These are phyloP conservation scores for Caenorhabditis briggsae DNA, from an alignment of 1,140 invertebrate species.

Conservation along the genomic window DNA sequence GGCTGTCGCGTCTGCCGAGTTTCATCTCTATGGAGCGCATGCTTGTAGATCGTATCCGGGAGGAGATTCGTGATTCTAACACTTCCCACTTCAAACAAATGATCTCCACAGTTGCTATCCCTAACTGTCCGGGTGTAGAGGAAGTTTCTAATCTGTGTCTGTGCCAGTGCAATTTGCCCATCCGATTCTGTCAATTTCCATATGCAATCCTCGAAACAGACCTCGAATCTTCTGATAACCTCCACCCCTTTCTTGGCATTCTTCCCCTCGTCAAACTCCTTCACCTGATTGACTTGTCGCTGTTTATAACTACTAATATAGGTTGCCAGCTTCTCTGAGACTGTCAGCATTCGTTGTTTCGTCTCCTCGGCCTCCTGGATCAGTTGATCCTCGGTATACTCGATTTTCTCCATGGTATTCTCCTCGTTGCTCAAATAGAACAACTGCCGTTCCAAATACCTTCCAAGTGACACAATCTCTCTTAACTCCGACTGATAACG, in stretches of 20 bases:
- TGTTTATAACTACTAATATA: conserved; percentile 85
- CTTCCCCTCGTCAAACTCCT: conserved; percentile 68
- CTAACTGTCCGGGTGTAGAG: conserved; percentile 96
- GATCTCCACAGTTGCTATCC: conserved; percentile 95
- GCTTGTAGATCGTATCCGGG: conserved; percentile 92
- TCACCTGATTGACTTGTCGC: conserved; percentile 82
- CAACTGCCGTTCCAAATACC: conserved; percentile 73
- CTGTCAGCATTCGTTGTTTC: conserved; percentile 87
- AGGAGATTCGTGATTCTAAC: conserved; percentile 93
- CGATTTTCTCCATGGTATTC: background rate
- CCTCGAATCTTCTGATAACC: conserved; percentile 89
- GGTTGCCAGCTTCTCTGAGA: conserved; percentile 89
- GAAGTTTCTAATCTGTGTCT: conserved; percentile 94
- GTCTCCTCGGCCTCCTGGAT: conserved; percentile 85
- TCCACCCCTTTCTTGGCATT: conserved; percentile 78
- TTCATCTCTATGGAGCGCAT: conserved; percentile 71
- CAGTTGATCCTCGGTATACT: conserved; percentile 50
- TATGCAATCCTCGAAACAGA: conserved; percentile 98
- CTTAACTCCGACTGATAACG: conserved; percentile 78
- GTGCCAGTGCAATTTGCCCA: conserved; percentile 95
- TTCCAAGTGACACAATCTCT: conserved; percentile 74
- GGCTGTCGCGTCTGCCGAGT: conserved; percentile 69
- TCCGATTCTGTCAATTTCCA: conserved; percentile 97
- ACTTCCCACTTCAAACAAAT: conserved; percentile 95
- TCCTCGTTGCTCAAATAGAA: conserved; percentile 72